These are phyloP conservation scores for Subacronicta megacephala DNA, from an alignment of 2,888 invertebrate genomes.

Conservation along the genomic window DNA sequence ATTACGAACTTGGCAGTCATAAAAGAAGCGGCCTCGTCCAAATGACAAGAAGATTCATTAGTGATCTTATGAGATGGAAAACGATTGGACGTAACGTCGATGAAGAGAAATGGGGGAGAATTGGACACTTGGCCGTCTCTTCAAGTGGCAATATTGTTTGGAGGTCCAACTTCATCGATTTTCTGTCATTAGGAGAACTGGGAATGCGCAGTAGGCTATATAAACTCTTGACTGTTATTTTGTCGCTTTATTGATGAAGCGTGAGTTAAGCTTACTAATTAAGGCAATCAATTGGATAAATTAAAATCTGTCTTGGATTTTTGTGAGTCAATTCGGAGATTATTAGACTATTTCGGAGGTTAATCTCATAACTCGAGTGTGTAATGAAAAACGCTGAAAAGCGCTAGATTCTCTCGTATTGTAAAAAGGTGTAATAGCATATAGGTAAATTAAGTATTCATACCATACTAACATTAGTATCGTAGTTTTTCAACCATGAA, in stretches of 20 bases:
- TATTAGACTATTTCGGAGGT: too few relatives aligned
- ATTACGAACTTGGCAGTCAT: slow-evolving; percentile 42
- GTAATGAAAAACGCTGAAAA: too few relatives aligned
- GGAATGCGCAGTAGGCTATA: slow-evolving; percentile 8
- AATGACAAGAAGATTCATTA: slow-evolving; percentile 60
- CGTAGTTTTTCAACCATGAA: too few relatives aligned
- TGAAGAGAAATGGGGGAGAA: slow-evolving; percentile 52
- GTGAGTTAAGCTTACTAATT: neutral
- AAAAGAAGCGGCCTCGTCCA: slow-evolving; percentile 38
- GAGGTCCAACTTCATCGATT: slow-evolving; percentile 41
- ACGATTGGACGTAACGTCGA: slow-evolving; percentile 51
- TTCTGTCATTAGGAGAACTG: slow-evolving; percentile 35
- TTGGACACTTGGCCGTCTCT: slow-evolving; percentile 49
- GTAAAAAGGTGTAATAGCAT: too few relatives aligned
- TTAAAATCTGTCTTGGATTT: too few relatives aligned
- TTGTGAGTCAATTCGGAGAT: too few relatives aligned
- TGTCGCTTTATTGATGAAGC: neutral
- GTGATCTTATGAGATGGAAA: slow-evolving; percentile 53
- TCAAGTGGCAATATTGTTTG: slow-evolving; percentile 55
- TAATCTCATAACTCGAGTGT: too few relatives aligned
- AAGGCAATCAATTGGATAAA: neutral
- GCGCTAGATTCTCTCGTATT: too few relatives aligned
- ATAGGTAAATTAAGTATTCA: too few relatives aligned
- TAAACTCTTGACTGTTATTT: neutral
- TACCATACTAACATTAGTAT: too few relatives aligned